Conservation (phyloP, 92 coral and sea anemone species). For the Porites rus region DNA sequence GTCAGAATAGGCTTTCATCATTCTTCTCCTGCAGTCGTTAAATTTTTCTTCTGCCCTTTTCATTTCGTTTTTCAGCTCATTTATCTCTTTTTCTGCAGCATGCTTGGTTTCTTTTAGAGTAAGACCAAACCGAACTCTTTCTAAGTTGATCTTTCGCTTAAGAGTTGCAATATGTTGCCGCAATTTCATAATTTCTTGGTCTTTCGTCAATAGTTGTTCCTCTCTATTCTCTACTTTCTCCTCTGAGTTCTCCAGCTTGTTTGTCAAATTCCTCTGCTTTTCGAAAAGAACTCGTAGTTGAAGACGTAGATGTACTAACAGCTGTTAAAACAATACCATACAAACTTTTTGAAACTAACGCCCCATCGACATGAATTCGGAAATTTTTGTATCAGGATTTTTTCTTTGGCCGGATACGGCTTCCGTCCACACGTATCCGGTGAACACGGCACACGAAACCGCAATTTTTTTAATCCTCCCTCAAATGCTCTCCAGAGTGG, state of each 20-base stretch:
- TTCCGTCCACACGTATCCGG: too few relatives aligned
- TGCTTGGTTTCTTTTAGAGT: neutral
- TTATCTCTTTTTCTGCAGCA: slow-evolving; percentile 22
- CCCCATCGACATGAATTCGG: too few relatives aligned
- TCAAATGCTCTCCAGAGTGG: too few relatives aligned
- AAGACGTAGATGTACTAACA: slow-evolving; percentile 35
- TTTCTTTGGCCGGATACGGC: too few relatives aligned
- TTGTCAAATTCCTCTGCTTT: slow-evolving; percentile 4
- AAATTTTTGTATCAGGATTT: too few relatives aligned
- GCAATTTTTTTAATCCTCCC: too few relatives aligned
- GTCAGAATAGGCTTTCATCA: neutral
- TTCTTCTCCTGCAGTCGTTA: neutral
- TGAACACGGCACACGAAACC: too few relatives aligned
- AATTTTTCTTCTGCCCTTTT: neutral
- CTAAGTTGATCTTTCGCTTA: slow-evolving; percentile 17
- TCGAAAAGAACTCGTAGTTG: slow-evolving; percentile 32
- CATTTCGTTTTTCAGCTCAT: neutral
- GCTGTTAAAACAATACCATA: neutral
- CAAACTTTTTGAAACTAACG: too few relatives aligned
- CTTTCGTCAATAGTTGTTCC: slow-evolving; percentile 7
- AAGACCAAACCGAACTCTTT: neutral
- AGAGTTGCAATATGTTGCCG: neutral
- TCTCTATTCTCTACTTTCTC: neutral
- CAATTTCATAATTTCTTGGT: slow-evolving; percentile 19
- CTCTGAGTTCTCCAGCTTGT: slow-evolving; percentile 3